Evolutionary conservation across 2,888 invertebrate genomes (phyloP), one percentile per base, ranked within the genome.

Genomic region (Thereva nobilitata): DNA sequence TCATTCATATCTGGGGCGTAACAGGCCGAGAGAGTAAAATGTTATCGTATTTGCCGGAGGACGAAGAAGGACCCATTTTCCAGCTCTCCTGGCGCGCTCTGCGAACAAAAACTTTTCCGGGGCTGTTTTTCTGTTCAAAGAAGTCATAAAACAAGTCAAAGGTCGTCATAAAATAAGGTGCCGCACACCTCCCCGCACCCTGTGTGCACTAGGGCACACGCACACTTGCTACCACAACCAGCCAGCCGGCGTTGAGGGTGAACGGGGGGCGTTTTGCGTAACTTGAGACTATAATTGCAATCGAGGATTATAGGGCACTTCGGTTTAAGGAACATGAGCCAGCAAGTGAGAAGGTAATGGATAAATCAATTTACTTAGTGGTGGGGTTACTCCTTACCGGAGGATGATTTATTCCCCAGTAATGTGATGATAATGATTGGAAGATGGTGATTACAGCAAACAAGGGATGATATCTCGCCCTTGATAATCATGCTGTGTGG

Each of bases 301-400:
- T 68, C 50, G 61, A 38, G 23, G 38, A 8, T 23, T n/a, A 7
- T 23, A 61, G 23, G 49, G 40, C 49, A 40, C 40, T 50, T 34
- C 38, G 37, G 47, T 61, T 35, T n/a, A 49, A 44, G 10, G 9
- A 61, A 38, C 23, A 61, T 49, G 41, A 41, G 34, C 41, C 35
- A 53, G 64, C n/a, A n/a, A n/a, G n/a, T 64, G 66, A 66, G 49
- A 66, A 57, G 41, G 67, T 68, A 68, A 68, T 68, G 68, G 68
- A 67, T 67, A 68, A 68, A 68, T 68, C 66, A 68, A 68, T 68
- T 68, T 68, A 63, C 55, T 52, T 64, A 52, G 49, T 37, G 49
- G 50, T 61, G 12, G 23, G 61, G 50, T 49, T 56, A n/a, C n/a
- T 49, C 10, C 50, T 50, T 40, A 10, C 12, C 55, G 40, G 67